Evolutionary conservation across 64 coral and sea anemone genomes (phyloP).

Genomic region (Actinia equina): DNA sequence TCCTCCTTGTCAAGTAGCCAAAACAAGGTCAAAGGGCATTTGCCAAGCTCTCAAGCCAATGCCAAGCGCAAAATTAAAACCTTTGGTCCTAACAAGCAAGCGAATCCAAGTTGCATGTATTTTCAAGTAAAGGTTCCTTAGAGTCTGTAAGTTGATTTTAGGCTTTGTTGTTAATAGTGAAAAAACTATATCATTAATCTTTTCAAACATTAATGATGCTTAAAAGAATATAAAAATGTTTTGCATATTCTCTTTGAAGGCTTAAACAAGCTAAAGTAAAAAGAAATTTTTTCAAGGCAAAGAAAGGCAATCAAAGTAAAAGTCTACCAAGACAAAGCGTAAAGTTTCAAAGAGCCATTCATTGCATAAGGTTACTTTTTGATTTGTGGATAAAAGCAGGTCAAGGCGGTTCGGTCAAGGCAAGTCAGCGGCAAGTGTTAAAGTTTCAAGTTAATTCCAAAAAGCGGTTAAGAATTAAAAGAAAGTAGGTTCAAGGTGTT

Average conservation of each 20-base stretch:
- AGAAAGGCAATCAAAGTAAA: neutral
- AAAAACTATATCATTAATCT: neutral
- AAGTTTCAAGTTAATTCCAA: neutral
- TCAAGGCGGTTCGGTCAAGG: neutral
- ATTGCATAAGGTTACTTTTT: neutral
- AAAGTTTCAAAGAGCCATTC: slow-evolving; percentile 7
- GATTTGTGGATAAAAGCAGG: neutral
- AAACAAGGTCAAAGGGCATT: neutral
- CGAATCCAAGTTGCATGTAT: neutral
- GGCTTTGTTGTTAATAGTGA: neutral
- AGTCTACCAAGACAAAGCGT: neutral
- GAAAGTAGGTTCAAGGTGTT: neutral
- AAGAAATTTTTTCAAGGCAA: slow-evolving; percentile 10
- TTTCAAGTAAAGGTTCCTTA: neutral
- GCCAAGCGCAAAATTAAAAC: neutral
- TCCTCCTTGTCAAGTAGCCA: neutral
- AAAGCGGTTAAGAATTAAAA: neutral
- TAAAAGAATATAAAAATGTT: neutral
- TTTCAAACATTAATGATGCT: neutral
- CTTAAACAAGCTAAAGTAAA: slow-evolving; percentile 10
- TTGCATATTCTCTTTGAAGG: slow-evolving; percentile 6
- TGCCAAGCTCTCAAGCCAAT: neutral
- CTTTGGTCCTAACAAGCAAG: neutral
- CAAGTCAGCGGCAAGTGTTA: neutral
- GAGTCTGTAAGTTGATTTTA: slow-evolving; percentile 6